Evolutionary conservation across 2,797 vertebrate genomes (phyloP), one percentile per base, ranked within the genome.

Genomic region (Triplophysa bombifrons): DNA sequence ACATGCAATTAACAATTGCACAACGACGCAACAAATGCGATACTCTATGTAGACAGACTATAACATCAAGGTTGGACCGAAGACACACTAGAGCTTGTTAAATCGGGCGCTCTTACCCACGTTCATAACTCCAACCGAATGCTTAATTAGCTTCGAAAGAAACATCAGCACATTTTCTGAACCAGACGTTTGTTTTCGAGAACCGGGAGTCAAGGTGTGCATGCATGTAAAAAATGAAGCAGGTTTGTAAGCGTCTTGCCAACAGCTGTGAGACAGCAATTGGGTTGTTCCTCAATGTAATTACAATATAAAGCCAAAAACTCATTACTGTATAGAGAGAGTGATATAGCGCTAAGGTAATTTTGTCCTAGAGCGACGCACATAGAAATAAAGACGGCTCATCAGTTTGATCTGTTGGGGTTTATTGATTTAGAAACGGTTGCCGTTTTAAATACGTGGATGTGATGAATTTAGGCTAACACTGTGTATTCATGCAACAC

Each of bases 261-360:
- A 74, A 51, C 81, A 82, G 81, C 81, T 82, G 81, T 67, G 71
- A 82, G 56, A 55, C 71, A 64, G 58, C 64, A 82, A 73, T 70
- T 74, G 81, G 56, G 66, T 74, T 78, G 71, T 82, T 82, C 66
- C 76, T 82, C 81, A 82, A 61, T 66, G 58, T 78, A 79, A 82
- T 82, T 82, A 82, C 74, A 82, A 73, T 63, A 82, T 74, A 82
- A 82, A 79, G 64, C 16, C 66, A 55, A 78, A 74, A 74, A 22
- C 76, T 55, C 81, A 78, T 82, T 79, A 79, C 72, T 71, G 75
- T 64, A 71, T 22, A 19, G 25, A 2, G 66, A 22, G 51, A 65
- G 68, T 22, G 67, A 79, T 69, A 74, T 60, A 56, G 65, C 48
- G 5, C 16, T 27, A 11, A 55, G 56, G 67, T 68, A 61, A 9